Conservation (phyloP, 1,140 invertebrate species). For the Tetramorium simillimum region DNA sequence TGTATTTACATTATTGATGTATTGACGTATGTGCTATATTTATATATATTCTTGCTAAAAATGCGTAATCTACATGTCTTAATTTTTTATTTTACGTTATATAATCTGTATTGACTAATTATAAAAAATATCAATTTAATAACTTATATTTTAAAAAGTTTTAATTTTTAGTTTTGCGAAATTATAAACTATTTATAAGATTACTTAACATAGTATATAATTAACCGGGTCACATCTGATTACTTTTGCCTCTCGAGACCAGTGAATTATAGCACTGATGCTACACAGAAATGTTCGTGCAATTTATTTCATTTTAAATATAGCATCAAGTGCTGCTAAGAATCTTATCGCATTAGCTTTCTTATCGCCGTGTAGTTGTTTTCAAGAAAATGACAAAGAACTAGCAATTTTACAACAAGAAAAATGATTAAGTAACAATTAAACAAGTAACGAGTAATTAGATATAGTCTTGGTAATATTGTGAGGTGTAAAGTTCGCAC, state of each 20-base stretch:
- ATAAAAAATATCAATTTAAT: not conserved
- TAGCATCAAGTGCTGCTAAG: not conserved
- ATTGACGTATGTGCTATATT: not conserved
- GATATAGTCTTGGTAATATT: conserved; percentile 7
- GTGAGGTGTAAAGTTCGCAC: not conserved
- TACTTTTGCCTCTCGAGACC: not conserved
- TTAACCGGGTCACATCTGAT: not conserved
- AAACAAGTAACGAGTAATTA: conserved; percentile 26
- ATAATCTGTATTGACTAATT: not conserved
- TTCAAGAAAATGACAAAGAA: not conserved
- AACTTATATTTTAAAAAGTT: not conserved
- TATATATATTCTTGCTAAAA: not conserved
- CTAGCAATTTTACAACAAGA: not conserved
- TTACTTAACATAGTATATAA: not conserved
- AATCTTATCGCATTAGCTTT: conserved; percentile 19
- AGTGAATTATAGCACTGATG: not conserved
- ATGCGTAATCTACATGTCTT: not conserved
- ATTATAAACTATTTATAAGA: not conserved
- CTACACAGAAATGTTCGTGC: not conserved
- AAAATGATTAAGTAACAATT: conserved; percentile 47
- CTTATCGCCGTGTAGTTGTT: not conserved
- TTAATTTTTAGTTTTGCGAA: not conserved
- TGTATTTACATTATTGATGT: not conserved
- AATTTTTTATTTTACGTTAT: not conserved
- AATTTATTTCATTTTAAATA: conserved; percentile 31